Conservation (phyloP, 2,888 invertebrate genomes). For the Anaspis maculata region DNA sequence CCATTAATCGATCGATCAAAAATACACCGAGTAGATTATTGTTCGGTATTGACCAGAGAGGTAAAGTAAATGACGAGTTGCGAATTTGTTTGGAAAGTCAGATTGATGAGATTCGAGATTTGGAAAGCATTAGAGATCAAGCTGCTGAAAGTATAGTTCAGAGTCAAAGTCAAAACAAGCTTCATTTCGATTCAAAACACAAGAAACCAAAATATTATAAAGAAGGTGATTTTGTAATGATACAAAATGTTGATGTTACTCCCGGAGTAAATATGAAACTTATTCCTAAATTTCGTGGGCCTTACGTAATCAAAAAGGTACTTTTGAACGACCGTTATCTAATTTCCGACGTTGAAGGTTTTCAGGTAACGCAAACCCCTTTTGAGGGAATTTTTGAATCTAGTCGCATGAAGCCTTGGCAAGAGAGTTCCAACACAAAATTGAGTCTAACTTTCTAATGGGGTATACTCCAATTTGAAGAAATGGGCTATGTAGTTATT, state of each 20-base stretch:
- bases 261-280: conserved; percentile 18
- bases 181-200: conserved; percentile 1
- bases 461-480: no score
- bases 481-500: no score
- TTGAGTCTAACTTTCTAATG: no score
- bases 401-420: conserved; percentile 1
- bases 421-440: no score
- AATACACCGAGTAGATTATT: background rate
- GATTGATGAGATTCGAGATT: background rate
- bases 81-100: background rate
- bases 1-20: background rate
- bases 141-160: background rate
- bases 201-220: conserved; percentile 1
- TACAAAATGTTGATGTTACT: conserved; percentile 16
- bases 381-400: conserved; percentile 1
- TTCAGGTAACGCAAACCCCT: conserved; percentile 4
- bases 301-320: conserved; percentile 18
- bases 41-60: conserved; percentile 1
- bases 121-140: background rate
- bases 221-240: conserved; percentile 7
- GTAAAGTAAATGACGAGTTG: background rate
- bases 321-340: conserved; percentile 21
- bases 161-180: conserved; percentile 1
- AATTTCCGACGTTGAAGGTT: conserved; percentile 3
- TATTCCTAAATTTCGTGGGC: conserved; percentile 19